Evolutionary conservation across 2,113 vertebrate species (phyloP).

Genomic region (Xenopus laevis): DNA sequence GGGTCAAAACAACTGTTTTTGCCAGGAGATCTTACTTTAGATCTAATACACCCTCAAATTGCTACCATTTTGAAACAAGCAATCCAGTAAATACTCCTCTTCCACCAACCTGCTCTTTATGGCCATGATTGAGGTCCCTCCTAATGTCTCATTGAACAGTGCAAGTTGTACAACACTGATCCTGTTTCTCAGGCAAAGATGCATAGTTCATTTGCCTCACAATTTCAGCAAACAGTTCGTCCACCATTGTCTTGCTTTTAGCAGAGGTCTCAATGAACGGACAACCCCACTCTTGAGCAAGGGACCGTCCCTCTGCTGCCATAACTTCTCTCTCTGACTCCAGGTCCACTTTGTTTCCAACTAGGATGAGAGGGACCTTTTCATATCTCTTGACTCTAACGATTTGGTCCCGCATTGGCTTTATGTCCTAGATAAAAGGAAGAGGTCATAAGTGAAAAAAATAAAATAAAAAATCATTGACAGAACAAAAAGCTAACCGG

Average conservation of each 20-base stretch:
- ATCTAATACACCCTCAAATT: too few species aligned
- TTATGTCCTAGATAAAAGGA: constrained; percentile 81
- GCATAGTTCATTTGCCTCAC: constrained; percentile 99
- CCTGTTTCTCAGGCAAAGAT: constrained; percentile 94
- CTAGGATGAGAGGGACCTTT: constrained; percentile 94
- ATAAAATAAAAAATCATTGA: too few species aligned
- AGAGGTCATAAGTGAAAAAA: too few species aligned
- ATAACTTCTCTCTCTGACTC: constrained; percentile 94
- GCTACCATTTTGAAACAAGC: too few species aligned
- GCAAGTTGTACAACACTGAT: constrained; percentile 97
- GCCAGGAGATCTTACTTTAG: too few species aligned
- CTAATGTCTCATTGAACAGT: constrained; percentile 87
- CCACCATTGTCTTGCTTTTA: constrained; percentile 99
- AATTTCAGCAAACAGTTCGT: constrained; percentile 98
- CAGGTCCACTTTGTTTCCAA: constrained; percentile 97
- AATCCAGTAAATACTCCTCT: too few species aligned
- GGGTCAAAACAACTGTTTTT: too few species aligned
- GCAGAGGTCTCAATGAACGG: constrained; percentile 97
- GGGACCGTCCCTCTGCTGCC: constrained; percentile 86
- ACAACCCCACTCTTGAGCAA: constrained; percentile 98
- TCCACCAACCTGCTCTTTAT: constrained; percentile 75
- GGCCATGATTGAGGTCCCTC: constrained; percentile 65
- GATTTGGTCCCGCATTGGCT: constrained; percentile 98
- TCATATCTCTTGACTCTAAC: constrained; percentile 97
- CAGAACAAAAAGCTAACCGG: too few species aligned